phyloP scores from a whole-genome alignment of 2,113 vertebrate genomes.

The Phaethon lepturus region DNA sequence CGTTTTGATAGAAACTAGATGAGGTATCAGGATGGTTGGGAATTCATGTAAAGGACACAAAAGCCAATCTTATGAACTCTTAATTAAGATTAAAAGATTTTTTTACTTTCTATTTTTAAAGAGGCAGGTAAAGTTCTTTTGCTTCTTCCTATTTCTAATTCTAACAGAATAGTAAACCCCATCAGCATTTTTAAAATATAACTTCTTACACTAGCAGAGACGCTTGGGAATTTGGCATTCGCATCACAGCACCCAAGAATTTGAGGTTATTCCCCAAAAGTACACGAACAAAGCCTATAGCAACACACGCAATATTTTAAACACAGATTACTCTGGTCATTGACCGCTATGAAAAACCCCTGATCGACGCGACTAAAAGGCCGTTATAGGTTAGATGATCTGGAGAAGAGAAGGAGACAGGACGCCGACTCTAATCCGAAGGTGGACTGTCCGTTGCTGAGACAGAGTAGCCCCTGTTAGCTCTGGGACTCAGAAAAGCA shows the following conservation, averaged over 20 bases:
- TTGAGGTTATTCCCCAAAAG: not conserved
- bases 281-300: rapidly evolving
- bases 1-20: not conserved
- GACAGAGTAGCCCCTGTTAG: not conserved
- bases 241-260: not conserved
- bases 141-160: not conserved
- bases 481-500: not conserved
- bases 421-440: too few species aligned
- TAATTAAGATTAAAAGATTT: not conserved
- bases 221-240: not conserved
- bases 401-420: not conserved
- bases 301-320: not conserved
- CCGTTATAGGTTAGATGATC: not conserved
- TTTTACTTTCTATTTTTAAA: not conserved
- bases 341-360: not conserved
- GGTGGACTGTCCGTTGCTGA: not conserved
- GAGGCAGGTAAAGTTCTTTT: not conserved
- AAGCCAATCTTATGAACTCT: not conserved
- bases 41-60: not conserved
- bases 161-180: not conserved
- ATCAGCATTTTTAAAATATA: not conserved
- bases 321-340: not conserved
- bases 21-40: not conserved
- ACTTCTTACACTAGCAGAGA: not conserved
- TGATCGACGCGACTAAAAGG: rapidly evolving